Conservation (phyloP, 2,797 vertebrate genomes). For the Nasua narica region DNA sequence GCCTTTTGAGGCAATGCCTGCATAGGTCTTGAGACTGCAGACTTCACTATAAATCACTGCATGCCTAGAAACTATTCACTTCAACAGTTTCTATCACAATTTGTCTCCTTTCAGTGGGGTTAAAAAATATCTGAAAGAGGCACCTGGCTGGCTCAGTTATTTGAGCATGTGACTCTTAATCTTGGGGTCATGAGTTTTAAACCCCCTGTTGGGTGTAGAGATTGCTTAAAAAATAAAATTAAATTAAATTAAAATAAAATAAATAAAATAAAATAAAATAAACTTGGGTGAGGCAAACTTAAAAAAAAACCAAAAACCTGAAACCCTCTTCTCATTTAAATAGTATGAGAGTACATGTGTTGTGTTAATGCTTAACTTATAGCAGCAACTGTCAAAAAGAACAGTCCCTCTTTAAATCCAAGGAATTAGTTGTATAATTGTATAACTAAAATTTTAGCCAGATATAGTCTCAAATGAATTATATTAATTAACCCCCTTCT, state of each 20-base stretch:
- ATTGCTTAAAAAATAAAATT: background rate
- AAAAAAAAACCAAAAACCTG: background rate
- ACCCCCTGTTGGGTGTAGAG: background rate
- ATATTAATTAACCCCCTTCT: background rate
- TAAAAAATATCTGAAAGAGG: background rate
- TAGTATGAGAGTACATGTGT: background rate
- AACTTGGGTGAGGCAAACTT: background rate
- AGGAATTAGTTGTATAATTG: conserved; percentile 47
- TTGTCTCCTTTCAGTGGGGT: background rate
- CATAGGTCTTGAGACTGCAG: background rate
- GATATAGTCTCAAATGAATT: conserved; percentile 13
- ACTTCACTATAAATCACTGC: background rate
- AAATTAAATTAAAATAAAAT: background rate
- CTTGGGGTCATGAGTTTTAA: background rate
- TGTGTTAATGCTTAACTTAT: conserved; percentile 37
- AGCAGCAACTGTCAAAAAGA: conserved; percentile 29
- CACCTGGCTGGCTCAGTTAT: background rate
- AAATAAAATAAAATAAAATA: background rate
- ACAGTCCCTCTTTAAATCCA: conserved; percentile 8
- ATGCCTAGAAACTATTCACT: background rate
- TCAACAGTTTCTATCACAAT: background rate
- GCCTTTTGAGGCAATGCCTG: background rate
- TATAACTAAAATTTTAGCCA: conserved; percentile 53
- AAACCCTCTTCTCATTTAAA: conserved; percentile 29
- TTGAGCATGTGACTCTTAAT: background rate